Evolutionary conservation across 35 echinoderm and acorn worm genomes (phyloP), one percentile per base, ranked within the genome.

Genomic region (Holothuria glaberrima): DNA sequence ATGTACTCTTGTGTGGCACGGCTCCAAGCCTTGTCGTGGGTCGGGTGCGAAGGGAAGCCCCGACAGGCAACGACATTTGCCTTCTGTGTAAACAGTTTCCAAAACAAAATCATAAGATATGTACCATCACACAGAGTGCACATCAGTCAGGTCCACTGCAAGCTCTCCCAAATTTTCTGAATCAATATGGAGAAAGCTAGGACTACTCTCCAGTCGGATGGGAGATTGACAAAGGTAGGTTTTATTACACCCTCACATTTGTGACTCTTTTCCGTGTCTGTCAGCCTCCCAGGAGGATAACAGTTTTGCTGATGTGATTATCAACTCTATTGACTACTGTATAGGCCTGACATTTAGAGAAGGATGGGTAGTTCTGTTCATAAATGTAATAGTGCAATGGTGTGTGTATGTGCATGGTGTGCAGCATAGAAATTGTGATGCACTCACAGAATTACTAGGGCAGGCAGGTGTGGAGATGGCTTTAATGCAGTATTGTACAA

Each of bases 151-250:
- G 19, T 48, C 50, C 36, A 78, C 44, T 48, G 36, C 74, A 78
- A 78, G 22, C 50, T 48, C 74, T 78, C 74, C 44, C 36, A 78
- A 21, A 22, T 50, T 78, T 78, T 48, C 26, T 48, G 28, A 78
- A 28, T 28, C 74, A 78, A 19, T 28, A 78, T 78, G 74, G 74
- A 78, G 38, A 48, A 41, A 48, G 50, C 74, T 7, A 0, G 74
- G 74, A 78, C 36, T 78, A 78, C 21, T 78, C 27, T 78, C 74
- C 74, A 78, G 38, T 35, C 38, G 74, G 74, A 78, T 78, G 44
- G 44, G 35, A 78, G 74, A 78, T 48, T 48, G 24, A 78, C 20
- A 48, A 26, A 41, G 74, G 74, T 78, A 78, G 41, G 74, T 78
- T 48, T 78, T 26, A 78, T 78, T 48, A 48, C 38, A 13, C 25